Base-by-base conservation (phyloP, 2,113 vertebrate species). In the Todiramphus chloris region DNA sequence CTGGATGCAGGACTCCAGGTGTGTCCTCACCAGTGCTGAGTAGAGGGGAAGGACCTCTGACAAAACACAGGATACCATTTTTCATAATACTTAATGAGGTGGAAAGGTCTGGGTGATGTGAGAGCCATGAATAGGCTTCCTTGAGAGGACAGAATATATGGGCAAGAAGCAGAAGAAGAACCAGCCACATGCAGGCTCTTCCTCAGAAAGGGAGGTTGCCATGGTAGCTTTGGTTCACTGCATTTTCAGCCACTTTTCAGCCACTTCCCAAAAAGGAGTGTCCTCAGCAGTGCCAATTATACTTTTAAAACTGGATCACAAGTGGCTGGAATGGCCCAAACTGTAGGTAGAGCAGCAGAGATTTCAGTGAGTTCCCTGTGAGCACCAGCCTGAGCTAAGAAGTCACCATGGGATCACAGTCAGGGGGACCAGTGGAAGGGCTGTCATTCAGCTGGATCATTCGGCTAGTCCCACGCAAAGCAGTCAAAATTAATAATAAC, bases 91-190 rank as follows among this genome's bases (percentile, higher is more conserved):
- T 63, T 56, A n/a, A 8, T 55, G 39, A 30, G 2, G 4, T 43
- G 24, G 24, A 90, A 73, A 83, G 27, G 11, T 62, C 31, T 72
- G 62, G 41, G 15, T 73, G 12, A 79, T 64, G 41, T 28, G 24
- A 33, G 20, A 93, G 56, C 15, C 2, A 5, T 89, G 76, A 62
- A 92, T 72, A 14, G 83, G 53, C 62, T 91, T 74, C 44, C 53
- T 46, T 64, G 39, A 84, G 70, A 62, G 50, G 39, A 58, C 1
- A 0, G 51, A 72, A 75, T 35, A 76, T 58, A 35, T 44, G 58
- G 21, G 28, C 14, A 24, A 94, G 80, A 94, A 93, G 84, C 89
- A 94, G 91, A 96, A 96, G 89, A 92, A 92, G 68, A 92, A 77
- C 55, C 28, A 94, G 69, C 35, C 43, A n/a, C 84, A 64, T 0